phyloP scores from a whole-genome alignment of 2,113 vertebrate genomes.

The Bombycilla garrulus region DNA sequence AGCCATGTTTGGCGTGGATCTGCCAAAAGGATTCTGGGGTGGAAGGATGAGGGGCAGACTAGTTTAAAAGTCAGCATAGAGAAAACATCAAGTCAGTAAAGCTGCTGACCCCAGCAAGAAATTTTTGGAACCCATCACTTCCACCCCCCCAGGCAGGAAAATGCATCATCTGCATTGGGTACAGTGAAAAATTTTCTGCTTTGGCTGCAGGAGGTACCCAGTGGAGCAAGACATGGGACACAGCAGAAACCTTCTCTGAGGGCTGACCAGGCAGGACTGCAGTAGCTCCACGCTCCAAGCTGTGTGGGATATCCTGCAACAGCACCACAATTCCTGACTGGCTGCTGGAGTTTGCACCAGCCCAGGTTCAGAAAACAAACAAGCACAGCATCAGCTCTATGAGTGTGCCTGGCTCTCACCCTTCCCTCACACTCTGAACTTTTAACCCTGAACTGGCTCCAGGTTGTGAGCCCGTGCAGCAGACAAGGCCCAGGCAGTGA shows the following conservation, averaged over 20 bases:
- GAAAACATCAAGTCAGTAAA: neutral
- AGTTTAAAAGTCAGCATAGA: neutral
- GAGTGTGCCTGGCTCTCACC: neutral
- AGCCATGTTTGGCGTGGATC: neutral
- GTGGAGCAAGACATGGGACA: neutral
- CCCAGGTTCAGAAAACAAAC: neutral
- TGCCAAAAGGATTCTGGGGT: neutral
- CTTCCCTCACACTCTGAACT: neutral
- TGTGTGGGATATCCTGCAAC: neutral
- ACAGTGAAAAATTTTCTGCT: neutral
- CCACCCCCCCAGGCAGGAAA: neutral
- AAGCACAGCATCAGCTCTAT: neutral
- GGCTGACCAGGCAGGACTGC: rapidly evolving
- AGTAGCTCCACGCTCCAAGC: neutral
- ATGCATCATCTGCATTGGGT: neutral
- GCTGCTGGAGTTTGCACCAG: neutral
- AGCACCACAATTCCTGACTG: neutral
- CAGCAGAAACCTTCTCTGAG: neutral
- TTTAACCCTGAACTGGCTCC: neutral
- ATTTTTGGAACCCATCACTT: neutral
- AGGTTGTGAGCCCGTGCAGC: neutral
- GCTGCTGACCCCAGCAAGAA: neutral
- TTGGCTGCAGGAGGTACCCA: neutral
- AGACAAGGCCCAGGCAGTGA: neutral
- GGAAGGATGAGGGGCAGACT: neutral